Evolutionary conservation across 2,888 invertebrate species (phyloP).

Genomic region (Sinodicranocentrus sp.): DNA sequence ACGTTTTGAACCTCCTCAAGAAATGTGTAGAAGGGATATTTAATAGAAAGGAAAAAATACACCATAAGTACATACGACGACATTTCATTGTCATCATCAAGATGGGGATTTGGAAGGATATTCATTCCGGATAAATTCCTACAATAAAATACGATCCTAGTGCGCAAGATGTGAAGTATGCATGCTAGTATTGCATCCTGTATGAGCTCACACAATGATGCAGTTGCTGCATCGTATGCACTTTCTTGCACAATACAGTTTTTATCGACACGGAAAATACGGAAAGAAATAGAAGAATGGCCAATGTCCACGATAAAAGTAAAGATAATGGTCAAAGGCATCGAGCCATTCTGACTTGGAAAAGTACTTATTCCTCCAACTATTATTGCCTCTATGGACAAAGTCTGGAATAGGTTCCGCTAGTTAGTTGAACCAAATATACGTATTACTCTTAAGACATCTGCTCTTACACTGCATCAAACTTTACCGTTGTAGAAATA

Average conservation of each 20-base stretch:
- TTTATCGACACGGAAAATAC: background rate
- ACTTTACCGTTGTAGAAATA: background rate
- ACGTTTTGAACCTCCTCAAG: no score
- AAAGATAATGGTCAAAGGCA: constrained; percentile 28
- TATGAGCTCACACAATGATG: background rate
- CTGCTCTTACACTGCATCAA: background rate
- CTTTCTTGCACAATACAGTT: background rate
- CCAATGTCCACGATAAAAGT: background rate
- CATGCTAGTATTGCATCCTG: background rate
- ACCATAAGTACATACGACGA: no score
- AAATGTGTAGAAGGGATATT: no score
- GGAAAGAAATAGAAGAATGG: background rate
- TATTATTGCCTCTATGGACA: constrained; percentile 15
- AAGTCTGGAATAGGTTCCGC: background rate
- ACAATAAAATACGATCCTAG: no score
- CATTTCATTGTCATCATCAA: no score
- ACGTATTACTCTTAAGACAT: background rate
- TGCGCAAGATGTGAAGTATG: no score
- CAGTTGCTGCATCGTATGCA: constrained; percentile 19
- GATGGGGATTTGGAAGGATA: no score
- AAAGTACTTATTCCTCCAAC: background rate
- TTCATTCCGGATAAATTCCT: no score
- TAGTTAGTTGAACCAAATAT: background rate
- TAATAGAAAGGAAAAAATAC: no score
- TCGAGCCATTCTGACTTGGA: constrained; percentile 1